Conservation (phyloP, 2,888 invertebrate genomes). For the Glaucopsyche alexis region DNA sequence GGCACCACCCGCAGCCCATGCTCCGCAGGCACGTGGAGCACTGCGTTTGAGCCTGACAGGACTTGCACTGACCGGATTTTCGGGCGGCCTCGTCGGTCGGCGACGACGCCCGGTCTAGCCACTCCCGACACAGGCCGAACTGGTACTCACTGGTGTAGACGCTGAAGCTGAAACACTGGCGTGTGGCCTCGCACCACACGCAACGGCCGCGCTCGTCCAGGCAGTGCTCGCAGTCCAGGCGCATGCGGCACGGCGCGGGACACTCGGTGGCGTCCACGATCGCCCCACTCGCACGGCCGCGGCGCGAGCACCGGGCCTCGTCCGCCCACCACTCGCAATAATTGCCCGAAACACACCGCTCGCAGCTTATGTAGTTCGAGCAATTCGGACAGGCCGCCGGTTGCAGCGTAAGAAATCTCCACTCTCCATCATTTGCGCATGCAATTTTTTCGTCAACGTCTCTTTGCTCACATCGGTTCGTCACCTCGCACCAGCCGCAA, state of each 20-base stretch:
- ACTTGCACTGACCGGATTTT: conserved; percentile 86
- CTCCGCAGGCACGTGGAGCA: conserved; percentile 90
- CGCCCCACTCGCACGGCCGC: conserved; percentile 86
- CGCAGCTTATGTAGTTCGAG: conserved; percentile 93
- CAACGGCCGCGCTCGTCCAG: conserved; percentile 92
- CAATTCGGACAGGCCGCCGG: conserved; percentile 93
- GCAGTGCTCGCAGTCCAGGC: conserved; percentile 89
- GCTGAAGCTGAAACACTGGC: conserved; percentile 96
- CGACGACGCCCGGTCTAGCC: conserved; percentile 90
- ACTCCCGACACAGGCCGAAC: conserved; percentile 94
- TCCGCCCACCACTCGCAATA: conserved; percentile 96
- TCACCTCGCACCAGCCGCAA: conserved; percentile 95
- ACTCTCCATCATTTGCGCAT: conserved; percentile 80
- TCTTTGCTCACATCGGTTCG: conserved; percentile 84
- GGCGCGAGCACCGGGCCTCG: conserved; percentile 90
- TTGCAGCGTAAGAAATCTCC: conserved; percentile 90
- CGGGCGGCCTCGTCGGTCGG: conserved; percentile 56
- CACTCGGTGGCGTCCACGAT: conserved; percentile 83
- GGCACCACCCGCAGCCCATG: conserved; percentile 97
- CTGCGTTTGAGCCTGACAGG: conserved; percentile 86
- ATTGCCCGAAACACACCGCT: conserved; percentile 87
- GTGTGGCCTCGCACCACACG: conserved; percentile 96
- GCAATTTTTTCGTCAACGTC: conserved; percentile 83
- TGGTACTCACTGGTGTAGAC: conserved; percentile 96
- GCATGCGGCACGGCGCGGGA: conserved; percentile 89